Evolutionary conservation across 2,113 vertebrate genomes (phyloP), one percentile per base, ranked within the genome.

Genomic region (Microtus montanus): DNA sequence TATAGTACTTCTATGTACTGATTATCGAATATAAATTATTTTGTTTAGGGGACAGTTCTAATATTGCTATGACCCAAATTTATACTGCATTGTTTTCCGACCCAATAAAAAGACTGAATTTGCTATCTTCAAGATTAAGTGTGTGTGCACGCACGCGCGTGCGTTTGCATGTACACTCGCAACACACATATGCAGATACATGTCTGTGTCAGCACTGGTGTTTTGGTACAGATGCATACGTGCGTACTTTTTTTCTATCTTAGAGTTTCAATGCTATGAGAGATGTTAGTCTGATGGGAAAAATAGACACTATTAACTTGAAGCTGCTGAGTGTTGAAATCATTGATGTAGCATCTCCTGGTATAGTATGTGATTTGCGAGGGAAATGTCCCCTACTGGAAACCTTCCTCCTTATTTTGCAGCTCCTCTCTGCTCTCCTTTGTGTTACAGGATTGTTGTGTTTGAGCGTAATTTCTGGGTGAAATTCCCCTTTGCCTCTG

Each of bases 401-500:
- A 96, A 71, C 41, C 33, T 0, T 71, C 26, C 30, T 54, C 95
- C 95, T 92, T 83, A 38, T 93, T 98, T 97, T 98, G 98, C 98
- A 98, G 98, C 98, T 98, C 97, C 95, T 64, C 83, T 96, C 93
- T 98, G 94, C 86, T 89, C 82, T 96, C 97, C 95, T 97, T 96
- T 98, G 97, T 98, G 98, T 98, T 98, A 97, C 98, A 98, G 98
- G 97, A 98, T 97, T 97, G 90, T 98, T 97, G 95, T 98, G 97
- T 98, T 94, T 98, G 96, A 98, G 98, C 97, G 97, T 97, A 98
- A 96, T 97, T 97, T 97, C 98, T 99, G 98, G 99, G 99, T 99
- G 99, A 99, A 99, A 99, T 99, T 99, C 99, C 99, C 99, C 98
- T 99, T 99, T 99, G 99, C 99, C 98, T 99, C 98, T 99, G 99